phyloP scores from a whole-genome alignment of 2,113 vertebrate genomes.

The Elephantulus edwardii region DNA sequence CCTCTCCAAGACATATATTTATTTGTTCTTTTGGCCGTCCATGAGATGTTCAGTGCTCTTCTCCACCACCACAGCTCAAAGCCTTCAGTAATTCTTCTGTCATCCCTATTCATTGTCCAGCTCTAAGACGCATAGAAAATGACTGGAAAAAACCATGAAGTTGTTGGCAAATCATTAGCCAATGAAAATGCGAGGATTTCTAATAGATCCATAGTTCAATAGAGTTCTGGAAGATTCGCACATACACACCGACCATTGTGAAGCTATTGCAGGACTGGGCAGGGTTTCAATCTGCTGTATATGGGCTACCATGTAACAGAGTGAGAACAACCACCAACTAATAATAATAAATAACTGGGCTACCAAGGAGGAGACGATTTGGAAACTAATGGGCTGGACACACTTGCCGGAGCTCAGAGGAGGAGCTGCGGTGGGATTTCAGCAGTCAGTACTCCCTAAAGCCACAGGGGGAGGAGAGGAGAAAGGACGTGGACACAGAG shows the following conservation, averaged over 20 bases:
- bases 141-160: too few species aligned
- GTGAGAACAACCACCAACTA: neutral
- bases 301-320: neutral
- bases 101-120: too few species aligned
- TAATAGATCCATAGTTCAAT: neutral
- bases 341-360: neutral
- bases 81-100: too few species aligned
- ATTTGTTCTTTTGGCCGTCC: too few species aligned
- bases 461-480: neutral
- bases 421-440: neutral
- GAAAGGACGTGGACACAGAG: neutral
- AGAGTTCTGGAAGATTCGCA: neutral
- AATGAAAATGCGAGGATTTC: neutral
- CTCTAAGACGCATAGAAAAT: too few species aligned
- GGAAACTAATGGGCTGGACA: rapidly evolving
- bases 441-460: neutral
- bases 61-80: too few species aligned
- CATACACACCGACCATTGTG: neutral
- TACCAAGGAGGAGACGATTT: rapidly evolving
- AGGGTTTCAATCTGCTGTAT: neutral
- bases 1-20: too few species aligned
- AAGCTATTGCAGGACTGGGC: neutral
- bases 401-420: neutral
- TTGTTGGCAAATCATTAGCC: too few species aligned
- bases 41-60: too few species aligned